Percentiles rank a stretch among this genome's conserved stretches.
phyloP scores from a whole-genome alignment of 2,113 vertebrate genomes.

The Microcebus tavaratra region DNA sequence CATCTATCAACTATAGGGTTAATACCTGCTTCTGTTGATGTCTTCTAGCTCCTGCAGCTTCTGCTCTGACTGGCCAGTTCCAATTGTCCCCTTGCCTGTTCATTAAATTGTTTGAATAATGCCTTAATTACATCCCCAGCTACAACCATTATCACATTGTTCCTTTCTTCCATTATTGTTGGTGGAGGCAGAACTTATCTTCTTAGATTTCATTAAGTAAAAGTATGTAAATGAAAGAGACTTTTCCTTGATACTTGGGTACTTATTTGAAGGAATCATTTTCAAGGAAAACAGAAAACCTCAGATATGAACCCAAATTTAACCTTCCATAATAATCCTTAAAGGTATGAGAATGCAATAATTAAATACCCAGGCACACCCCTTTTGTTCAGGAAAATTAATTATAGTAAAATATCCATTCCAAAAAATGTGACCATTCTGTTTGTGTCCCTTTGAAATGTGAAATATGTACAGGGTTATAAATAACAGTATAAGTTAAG shows the following conservation, averaged over 20 bases:
- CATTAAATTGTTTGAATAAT: not conserved
- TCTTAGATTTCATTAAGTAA: not conserved
- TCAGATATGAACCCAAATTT: not conserved
- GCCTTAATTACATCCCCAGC: not conserved
- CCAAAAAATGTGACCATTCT: not conserved
- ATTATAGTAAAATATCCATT: not conserved
- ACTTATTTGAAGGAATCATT: not conserved
- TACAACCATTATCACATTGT: not conserved
- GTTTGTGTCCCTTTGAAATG: not conserved
- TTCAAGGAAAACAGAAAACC: not conserved
- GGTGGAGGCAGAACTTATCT: not conserved
- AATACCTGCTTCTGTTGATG: not conserved
- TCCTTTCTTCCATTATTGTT: not conserved
- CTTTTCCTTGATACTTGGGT: not conserved
- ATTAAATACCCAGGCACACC: not conserved
- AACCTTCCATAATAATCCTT: not conserved
- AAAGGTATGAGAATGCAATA: not conserved
- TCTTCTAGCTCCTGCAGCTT: not conserved
- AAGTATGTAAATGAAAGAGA: not conserved
- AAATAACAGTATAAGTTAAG: conserved; percentile 14
- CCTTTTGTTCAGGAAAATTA: not conserved
- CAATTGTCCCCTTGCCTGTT: too few species aligned
- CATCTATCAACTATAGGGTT: not conserved
- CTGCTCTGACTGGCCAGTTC: not conserved
- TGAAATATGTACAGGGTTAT: not conserved